Evolutionary conservation across 2,888 invertebrate genomes (phyloP).

Genomic region (Microplitis manilae): DNA sequence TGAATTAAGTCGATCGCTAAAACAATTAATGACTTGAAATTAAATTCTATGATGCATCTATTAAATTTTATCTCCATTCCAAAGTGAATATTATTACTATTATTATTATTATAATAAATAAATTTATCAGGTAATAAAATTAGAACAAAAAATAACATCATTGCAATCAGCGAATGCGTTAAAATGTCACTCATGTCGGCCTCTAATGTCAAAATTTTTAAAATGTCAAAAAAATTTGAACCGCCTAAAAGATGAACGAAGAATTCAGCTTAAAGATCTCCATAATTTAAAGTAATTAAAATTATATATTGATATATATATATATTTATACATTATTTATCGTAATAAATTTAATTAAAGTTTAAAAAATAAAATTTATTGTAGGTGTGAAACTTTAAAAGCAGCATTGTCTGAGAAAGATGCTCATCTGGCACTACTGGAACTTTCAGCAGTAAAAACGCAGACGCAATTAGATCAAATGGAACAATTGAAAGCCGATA

Average conservation of each 20-base stretch:
- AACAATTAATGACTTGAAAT: not conserved
- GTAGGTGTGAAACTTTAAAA: constrained; percentile 87
- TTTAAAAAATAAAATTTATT: constrained; percentile 16
- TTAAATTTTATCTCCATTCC: constrained; percentile 13
- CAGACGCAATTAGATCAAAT: constrained; percentile 79
- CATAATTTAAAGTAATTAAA: constrained; percentile 84
- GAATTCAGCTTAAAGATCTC: constrained; percentile 82
- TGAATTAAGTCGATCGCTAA: constrained; percentile 1
- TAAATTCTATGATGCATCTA: not conserved
- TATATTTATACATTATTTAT: not conserved
- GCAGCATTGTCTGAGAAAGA: constrained; percentile 91
- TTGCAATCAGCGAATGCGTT: constrained; percentile 81
- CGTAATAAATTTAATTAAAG: not conserved
- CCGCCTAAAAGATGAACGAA: constrained; percentile 77
- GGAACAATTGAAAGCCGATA: constrained; percentile 80
- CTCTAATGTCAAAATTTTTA: constrained; percentile 77
- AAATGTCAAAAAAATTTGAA: constrained; percentile 78
- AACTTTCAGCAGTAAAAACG: constrained; percentile 81
- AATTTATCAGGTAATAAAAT: constrained; percentile 77
- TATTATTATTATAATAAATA: not conserved
- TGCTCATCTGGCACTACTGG: constrained; percentile 86
- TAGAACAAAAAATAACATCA: constrained; percentile 80
- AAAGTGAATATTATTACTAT: not conserved
- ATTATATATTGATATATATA: not conserved
- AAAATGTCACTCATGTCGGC: constrained; percentile 80